A percentile compares a stretch with the other conserved stretches of the same genome.
These are phyloP conservation scores for Heliconius himera DNA, from an alignment of 1,140 invertebrate genomes.

Conservation along the genomic window DNA sequence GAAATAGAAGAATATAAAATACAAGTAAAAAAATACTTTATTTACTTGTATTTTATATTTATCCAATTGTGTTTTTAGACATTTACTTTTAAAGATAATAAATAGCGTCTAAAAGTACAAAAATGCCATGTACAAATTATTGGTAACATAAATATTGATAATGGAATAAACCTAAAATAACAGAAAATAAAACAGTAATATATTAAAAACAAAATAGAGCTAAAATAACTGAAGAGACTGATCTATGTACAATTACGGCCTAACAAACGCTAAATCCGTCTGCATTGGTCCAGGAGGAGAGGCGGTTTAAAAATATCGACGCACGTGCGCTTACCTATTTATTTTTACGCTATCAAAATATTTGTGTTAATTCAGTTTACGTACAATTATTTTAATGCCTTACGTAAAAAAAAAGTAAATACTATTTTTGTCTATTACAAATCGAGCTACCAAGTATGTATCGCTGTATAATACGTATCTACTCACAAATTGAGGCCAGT, in stretches of 20 bases:
- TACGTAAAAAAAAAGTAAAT: too few relatives aligned
- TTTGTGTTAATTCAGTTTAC: conserved; percentile 1
- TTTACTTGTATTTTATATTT: neutral
- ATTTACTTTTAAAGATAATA: too few relatives aligned
- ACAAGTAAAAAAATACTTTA: neutral
- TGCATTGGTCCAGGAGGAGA: neutral
- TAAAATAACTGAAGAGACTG: neutral
- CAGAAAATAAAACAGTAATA: neutral
- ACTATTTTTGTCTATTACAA: too few relatives aligned
- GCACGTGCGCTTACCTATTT: conserved; percentile 13
- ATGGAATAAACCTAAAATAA: neutral
- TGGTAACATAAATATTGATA: neutral
- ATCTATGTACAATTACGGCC: conserved; percentile 1
- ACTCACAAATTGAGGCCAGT: too few relatives aligned
- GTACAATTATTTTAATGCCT: too few relatives aligned
- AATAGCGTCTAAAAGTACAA: too few relatives aligned
- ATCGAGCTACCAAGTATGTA: too few relatives aligned
- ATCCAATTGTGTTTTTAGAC: too few relatives aligned
- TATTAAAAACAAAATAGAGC: neutral
- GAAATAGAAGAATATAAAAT: too few relatives aligned
- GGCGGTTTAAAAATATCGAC: conserved; percentile 1
- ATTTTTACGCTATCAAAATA: conserved; percentile 1
- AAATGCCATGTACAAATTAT: neutral
- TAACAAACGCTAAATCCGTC: conserved; percentile 12
- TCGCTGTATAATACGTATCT: too few relatives aligned